A percentile compares a stretch with the other conserved stretches of the same genome.
Conservation (phyloP, 2,113 vertebrate species). For the Thamnophis sirtalis region DNA sequence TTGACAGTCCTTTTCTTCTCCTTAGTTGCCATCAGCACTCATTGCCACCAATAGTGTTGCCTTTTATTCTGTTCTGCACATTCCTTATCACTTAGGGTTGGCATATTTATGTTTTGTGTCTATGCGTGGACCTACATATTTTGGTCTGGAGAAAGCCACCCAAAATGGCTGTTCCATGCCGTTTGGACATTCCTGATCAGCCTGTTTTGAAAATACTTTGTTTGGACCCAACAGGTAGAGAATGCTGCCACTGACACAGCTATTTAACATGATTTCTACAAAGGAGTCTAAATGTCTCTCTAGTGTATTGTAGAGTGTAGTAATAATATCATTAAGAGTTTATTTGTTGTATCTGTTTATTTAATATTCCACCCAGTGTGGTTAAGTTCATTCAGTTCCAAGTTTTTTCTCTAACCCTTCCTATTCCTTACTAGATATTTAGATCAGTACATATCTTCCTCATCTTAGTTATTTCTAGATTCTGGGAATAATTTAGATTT, state of each 20-base stretch:
- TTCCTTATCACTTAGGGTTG: not conserved
- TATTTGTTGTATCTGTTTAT: conserved; percentile 30
- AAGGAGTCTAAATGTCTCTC: conserved; percentile 10
- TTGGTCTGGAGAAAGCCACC: not conserved
- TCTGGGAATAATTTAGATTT: not conserved
- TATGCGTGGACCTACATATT: not conserved
- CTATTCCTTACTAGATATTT: not conserved
- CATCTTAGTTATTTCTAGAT: not conserved
- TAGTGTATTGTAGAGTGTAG: conserved; percentile 8
- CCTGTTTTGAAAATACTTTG: not conserved
- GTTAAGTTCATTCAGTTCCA: not conserved
- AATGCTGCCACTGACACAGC: conserved; percentile 20
- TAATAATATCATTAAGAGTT: conserved; percentile 21
- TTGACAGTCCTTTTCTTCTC: not conserved
- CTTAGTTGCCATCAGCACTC: not conserved
- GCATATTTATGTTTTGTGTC: not conserved
- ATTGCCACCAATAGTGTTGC: not conserved
- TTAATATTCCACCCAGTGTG: conserved; percentile 35
- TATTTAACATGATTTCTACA: conserved; percentile 1
- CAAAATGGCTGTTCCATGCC: not conserved
- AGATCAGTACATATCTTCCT: not conserved
- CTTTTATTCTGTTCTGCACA: not conserved
- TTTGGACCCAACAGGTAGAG: not conserved
- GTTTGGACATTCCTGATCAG: not conserved
- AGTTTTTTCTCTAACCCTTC: conserved; percentile 17